Evolutionary conservation across 64 coral and sea anemone genomes (phyloP), one percentile per base, ranked within the genome.

Genomic region (Catalaphyllia jardinei): DNA sequence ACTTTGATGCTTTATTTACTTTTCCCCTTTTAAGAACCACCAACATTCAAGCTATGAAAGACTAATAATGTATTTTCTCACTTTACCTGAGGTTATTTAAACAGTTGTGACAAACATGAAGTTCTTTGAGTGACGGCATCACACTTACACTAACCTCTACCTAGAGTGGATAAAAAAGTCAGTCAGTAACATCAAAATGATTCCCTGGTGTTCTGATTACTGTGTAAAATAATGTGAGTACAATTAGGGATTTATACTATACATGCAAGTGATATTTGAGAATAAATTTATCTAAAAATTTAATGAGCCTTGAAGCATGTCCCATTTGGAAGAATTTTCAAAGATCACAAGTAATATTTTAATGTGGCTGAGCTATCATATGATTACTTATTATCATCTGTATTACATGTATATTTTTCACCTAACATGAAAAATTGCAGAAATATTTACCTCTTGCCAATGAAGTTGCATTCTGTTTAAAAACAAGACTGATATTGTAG

Each of bases 91-190:
- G 57, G 29, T 57, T 87, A 57, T 80, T 60, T 62, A 96, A 87
- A 75, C 76, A 52, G 65, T 96, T 96, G 18, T 93, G 69, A 33
- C 95, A 93, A 57, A 88, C 82, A 88, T 96, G 95, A 73, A 96
- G 95, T n/a, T 90, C 92, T 91, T 84, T 77, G 31, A 96, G 88
- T 17, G 33, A 30, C 52, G 95, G 88, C 73, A 96, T 86, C 91
- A 93, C 93, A 51, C 65, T 22, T n/a, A 93, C 77, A 78, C 91
- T 88, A 76, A 78, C 52, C 35, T 86, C 88, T 57, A 96, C 83
- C 91, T 93, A 29, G 63, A 63, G 17, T 42, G 54, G 27, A 90
- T 13, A 78, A 52, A 73, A 35, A 72, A 16, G 59, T 46, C 42
- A 46, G 42, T 46, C 42, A 46, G 42, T 46, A 61, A 62, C 24